phyloP scores from a whole-genome alignment of 2,113 vertebrate species.

The Onychostoma macrolepis region DNA sequence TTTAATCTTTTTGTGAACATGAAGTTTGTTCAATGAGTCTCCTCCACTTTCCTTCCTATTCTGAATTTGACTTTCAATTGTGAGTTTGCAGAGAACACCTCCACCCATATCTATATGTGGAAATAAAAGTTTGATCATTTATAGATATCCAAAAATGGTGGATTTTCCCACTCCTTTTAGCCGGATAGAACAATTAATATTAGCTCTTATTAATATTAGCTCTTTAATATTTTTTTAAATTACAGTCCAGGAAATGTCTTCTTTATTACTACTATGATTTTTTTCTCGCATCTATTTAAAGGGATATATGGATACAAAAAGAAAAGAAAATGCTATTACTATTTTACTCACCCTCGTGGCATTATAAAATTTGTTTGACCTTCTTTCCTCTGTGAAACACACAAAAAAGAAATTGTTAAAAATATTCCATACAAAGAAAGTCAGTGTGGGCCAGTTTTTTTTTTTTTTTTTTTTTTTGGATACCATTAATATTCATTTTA shows the following conservation, averaged over 20 bases:
- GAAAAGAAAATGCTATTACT: neutral
- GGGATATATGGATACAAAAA: neutral
- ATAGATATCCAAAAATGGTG: slow-evolving; percentile 48
- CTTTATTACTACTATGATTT: neutral
- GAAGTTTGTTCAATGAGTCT: slow-evolving; percentile 58
- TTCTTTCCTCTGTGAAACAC: neutral
- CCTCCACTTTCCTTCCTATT: slow-evolving; percentile 61
- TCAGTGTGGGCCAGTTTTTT: neutral
- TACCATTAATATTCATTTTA: neutral
- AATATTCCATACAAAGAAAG: neutral
- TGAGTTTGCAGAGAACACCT: slow-evolving; percentile 47
- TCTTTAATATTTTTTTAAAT: neutral
- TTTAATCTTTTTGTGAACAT: slow-evolving; percentile 58
- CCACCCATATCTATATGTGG: slow-evolving; percentile 60
- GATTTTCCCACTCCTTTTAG: slow-evolving; percentile 6
- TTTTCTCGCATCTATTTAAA: neutral
- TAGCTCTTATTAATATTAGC: neutral
- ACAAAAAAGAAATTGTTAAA: neutral
- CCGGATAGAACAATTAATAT: slow-evolving; percentile 11
- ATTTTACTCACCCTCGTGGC: neutral
- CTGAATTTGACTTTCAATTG: slow-evolving; percentile 60
- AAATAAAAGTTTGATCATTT: slow-evolving; percentile 54
- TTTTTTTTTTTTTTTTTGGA: neutral
- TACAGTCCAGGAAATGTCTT: neutral
- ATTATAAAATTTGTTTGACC: neutral